These are phyloP conservation scores for Polydrusus pterygomalis DNA, from an alignment of 2,888 invertebrate genomes.

Conservation along the genomic window DNA sequence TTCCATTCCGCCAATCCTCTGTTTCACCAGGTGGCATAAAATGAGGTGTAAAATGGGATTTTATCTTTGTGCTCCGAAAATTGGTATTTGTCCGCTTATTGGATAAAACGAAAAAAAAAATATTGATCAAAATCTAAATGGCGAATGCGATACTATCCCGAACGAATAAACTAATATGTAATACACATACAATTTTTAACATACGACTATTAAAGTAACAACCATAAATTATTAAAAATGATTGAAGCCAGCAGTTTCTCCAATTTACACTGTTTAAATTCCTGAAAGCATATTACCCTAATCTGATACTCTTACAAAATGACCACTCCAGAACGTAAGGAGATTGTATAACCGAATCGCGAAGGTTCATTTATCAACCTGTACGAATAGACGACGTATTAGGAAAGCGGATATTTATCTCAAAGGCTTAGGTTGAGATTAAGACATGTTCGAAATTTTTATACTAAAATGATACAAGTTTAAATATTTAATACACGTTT, in stretches of 20 bases:
- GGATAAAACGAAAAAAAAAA: too few relatives aligned
- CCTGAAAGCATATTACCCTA: not conserved
- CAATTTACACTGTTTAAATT: not conserved
- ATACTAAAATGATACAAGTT: conserved; percentile 29
- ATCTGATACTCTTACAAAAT: conserved; percentile 9
- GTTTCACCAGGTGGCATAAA: too few relatives aligned
- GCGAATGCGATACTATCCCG: too few relatives aligned
- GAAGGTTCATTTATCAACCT: conserved; percentile 11
- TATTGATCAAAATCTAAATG: too few relatives aligned
- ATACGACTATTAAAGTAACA: too few relatives aligned
- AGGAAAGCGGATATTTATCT: conserved; percentile 33
- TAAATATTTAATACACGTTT: conserved; percentile 29
- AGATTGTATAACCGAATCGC: conserved; percentile 18
- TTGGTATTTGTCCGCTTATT: too few relatives aligned
- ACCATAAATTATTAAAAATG: too few relatives aligned
- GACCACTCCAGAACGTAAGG: conserved; percentile 1
- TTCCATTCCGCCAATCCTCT: too few relatives aligned
- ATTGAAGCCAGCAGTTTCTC: not conserved
- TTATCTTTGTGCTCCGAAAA: too few relatives aligned
- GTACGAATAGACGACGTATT: conserved; percentile 23
- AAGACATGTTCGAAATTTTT: conserved; percentile 28
- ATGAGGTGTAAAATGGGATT: too few relatives aligned
- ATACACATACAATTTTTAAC: too few relatives aligned
- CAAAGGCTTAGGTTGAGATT: conserved; percentile 24
- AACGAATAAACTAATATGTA: too few relatives aligned